These are phyloP conservation scores for Cotesia vestalis DNA, from an alignment of 1,140 invertebrate species.

Conservation along the genomic window DNA sequence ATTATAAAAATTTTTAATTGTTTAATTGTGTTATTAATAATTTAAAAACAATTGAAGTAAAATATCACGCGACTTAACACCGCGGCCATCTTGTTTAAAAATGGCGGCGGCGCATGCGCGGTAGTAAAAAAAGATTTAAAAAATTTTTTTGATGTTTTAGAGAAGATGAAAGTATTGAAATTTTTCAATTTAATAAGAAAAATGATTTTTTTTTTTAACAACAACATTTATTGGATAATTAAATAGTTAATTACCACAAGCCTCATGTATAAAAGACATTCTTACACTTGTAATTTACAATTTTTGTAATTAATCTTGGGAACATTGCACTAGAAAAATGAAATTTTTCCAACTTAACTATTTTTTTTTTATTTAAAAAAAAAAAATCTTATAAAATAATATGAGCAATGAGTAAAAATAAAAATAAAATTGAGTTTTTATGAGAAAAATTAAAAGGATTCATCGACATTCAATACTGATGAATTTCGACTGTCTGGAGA, in stretches of 20 bases:
- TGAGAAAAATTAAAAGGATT: conserved; percentile 51
- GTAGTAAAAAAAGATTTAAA: no score
- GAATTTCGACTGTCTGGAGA: conserved; percentile 60
- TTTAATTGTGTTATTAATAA: no score
- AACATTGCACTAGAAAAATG: conserved; percentile 47
- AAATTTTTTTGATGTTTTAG: conserved; percentile 42
- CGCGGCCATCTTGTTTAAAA: no score
- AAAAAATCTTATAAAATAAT: conserved; percentile 1
- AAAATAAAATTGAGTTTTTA: background rate
- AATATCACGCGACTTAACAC: no score
- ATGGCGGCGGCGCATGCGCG: no score
- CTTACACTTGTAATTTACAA: conserved; percentile 9
- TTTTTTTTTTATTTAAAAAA: background rate
- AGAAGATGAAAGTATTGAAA: no score
- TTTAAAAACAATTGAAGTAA: no score
- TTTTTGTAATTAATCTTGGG: conserved; percentile 46
- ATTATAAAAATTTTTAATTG: no score
- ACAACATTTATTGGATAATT: background rate
- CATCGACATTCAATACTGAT: conserved; percentile 52
- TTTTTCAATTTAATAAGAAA: no score
- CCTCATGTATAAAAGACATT: conserved; percentile 53
- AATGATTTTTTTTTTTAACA: conserved; percentile 25
- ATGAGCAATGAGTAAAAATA: background rate
- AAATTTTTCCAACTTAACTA: background rate
- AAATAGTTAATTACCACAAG: conserved; percentile 40